These are phyloP conservation scores for Forbesichthys papilliferus DNA, from an alignment of 2,113 vertebrate genomes.

Conservation along the genomic window DNA sequence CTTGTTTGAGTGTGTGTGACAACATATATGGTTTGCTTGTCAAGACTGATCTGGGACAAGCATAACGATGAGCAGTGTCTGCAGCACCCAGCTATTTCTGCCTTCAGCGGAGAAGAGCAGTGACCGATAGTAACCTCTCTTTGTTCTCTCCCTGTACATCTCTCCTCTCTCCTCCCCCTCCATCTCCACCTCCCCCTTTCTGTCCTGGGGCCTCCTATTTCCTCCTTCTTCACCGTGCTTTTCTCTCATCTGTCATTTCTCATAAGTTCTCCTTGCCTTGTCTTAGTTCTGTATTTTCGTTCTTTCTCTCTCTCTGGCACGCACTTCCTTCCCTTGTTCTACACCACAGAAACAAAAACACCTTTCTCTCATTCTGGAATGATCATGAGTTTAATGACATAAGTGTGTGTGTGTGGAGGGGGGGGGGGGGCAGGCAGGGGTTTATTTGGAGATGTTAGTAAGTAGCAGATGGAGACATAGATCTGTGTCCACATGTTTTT, in stretches of 20 bases:
- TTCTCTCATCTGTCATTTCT: neutral
- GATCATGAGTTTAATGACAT: constrained; percentile 37
- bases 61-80: neutral
- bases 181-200: constrained; percentile 9
- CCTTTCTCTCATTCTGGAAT: constrained; percentile 14
- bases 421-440: constrained; percentile 7
- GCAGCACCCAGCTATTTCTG: constrained; percentile 21
- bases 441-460: constrained; percentile 1
- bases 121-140: constrained; percentile 70
- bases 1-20: neutral
- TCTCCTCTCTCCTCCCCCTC: constrained; percentile 8
- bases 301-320: neutral
- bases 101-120: constrained; percentile 38
- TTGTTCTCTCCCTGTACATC: constrained; percentile 41
- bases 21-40: neutral
- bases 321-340: constrained; percentile 13
- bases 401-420: constrained; percentile 3
- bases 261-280: too few relatives aligned
- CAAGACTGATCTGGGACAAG: too few relatives aligned
- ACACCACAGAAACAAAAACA: constrained; percentile 8
- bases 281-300: constrained; percentile 2
- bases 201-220: neutral
- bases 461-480: constrained; percentile 42
- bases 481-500: constrained; percentile 7
- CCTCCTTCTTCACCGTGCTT: neutral